Evolutionary conservation across 1,140 invertebrate genomes (phyloP).

Genomic region (Drosophila tsacasi): DNA sequence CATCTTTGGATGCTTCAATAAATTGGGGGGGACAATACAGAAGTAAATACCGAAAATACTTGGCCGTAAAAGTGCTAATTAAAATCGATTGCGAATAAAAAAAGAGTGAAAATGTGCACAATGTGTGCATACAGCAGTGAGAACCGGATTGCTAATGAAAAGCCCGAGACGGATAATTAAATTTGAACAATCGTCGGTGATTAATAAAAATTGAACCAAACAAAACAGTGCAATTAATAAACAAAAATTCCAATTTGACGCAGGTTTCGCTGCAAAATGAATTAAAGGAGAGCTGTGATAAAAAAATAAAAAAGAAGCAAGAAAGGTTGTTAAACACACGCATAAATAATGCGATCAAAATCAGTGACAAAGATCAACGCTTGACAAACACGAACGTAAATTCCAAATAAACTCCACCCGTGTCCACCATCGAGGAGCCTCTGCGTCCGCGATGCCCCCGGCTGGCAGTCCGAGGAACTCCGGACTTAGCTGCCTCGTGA

Average conservation of each 20-base stretch:
- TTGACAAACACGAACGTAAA: slow-evolving; percentile 38
- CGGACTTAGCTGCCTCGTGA: slow-evolving; percentile 22
- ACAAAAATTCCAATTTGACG: slow-evolving; percentile 42
- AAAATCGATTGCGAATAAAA: slow-evolving; percentile 34
- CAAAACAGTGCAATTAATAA: slow-evolving; percentile 57
- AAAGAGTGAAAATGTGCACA: slow-evolving; percentile 30
- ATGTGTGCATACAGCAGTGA: background rate
- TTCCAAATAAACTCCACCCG: slow-evolving; percentile 2
- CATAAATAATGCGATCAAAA: slow-evolving; percentile 52
- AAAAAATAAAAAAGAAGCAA: slow-evolving; percentile 4
- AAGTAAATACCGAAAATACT: slow-evolving; percentile 17
- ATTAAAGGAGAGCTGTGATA: slow-evolving; percentile 43
- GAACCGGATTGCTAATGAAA: slow-evolving; percentile 50
- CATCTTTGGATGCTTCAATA: slow-evolving; percentile 35
- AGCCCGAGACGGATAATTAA: slow-evolving; percentile 38
- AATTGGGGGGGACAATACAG: slow-evolving; percentile 18
- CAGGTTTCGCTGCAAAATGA: slow-evolving; percentile 46
- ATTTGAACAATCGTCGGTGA: slow-evolving; percentile 41
- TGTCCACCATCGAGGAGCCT: slow-evolving; percentile 11
- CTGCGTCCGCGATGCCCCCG: slow-evolving; percentile 36
- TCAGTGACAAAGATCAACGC: slow-evolving; percentile 48
- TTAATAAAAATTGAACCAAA: slow-evolving; percentile 49
- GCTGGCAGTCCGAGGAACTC: slow-evolving; percentile 24
- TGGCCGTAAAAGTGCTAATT: slow-evolving; percentile 28
- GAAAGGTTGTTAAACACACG: slow-evolving; percentile 26